Evolutionary conservation across 2,888 invertebrate species (phyloP).

Genomic region (Aspidapion aeneum): DNA sequence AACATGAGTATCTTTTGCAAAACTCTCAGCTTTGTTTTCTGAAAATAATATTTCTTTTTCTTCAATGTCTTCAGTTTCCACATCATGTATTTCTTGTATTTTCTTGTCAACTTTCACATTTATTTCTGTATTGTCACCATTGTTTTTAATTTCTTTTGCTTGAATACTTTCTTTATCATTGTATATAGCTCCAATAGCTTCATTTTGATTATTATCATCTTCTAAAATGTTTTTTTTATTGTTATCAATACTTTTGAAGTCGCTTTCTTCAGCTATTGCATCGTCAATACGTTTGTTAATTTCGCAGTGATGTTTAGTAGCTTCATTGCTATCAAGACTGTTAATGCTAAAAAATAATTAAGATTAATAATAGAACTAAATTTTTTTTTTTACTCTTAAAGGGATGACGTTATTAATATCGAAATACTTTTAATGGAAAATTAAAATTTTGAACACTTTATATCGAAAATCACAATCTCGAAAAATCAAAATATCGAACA

Average conservation of each 20-base stretch:
- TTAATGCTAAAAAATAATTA: background rate
- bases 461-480: too few relatives aligned
- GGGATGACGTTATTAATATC: too few relatives aligned
- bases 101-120: background rate
- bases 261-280: background rate
- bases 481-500: too few relatives aligned
- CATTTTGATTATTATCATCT: too few relatives aligned
- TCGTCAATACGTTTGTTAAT: background rate
- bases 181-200: too few relatives aligned
- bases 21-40: background rate
- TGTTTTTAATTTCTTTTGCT: background rate
- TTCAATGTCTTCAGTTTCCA: background rate
- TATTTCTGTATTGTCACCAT: background rate
- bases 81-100: background rate
- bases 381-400: too few relatives aligned
- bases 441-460: too few relatives aligned
- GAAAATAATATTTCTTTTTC: background rate
- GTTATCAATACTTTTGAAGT: background rate
- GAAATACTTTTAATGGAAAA: too few relatives aligned
- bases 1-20: background rate
- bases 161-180: too few relatives aligned
- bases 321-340: background rate
- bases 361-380: too few relatives aligned
- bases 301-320: background rate
- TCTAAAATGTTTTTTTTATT: background rate